Percentiles rank a stretch among this genome's conserved stretches.
Conservation (phyloP, 2,888 invertebrate genomes). For the Harmothoe impar region DNA sequence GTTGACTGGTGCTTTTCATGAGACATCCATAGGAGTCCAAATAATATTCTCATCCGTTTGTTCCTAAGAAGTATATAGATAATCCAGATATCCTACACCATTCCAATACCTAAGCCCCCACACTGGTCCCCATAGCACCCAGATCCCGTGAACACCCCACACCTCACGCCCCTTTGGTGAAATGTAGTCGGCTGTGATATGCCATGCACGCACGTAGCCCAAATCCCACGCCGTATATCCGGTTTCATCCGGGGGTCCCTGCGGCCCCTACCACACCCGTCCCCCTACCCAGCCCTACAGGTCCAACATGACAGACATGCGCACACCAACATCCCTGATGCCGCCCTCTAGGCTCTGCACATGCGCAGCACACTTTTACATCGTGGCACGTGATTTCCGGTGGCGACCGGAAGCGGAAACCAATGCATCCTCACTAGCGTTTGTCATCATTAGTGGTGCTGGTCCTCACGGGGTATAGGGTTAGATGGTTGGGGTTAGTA, state of each 20-base stretch:
- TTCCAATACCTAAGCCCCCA: too few relatives aligned
- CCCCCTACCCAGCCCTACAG: neutral
- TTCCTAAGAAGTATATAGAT: too few relatives aligned
- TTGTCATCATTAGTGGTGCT: neutral
- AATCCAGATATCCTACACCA: too few relatives aligned
- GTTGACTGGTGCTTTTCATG: too few relatives aligned
- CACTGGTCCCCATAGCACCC: too few relatives aligned
- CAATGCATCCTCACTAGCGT: slow-evolving; percentile 2
- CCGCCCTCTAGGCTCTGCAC: neutral
- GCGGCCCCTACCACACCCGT: neutral
- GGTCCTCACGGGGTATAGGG: neutral
- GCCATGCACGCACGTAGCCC: slow-evolving; percentile 14
- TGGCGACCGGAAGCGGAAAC: slow-evolving; percentile 6
- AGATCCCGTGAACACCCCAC: too few relatives aligned
- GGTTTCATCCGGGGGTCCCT: neutral
- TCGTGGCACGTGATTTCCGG: slow-evolving; percentile 30
- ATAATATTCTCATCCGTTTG: too few relatives aligned
- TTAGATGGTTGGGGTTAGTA: too few relatives aligned
- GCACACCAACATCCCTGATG: neutral
- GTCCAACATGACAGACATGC: neutral
- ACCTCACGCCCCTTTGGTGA: too few relatives aligned
- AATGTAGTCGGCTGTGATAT: neutral
- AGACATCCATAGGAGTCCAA: too few relatives aligned
- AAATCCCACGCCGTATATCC: slow-evolving; percentile 1
- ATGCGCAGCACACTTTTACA: neutral